Evolutionary conservation across 2,888 invertebrate species (phyloP), one percentile per base, ranked within the genome.

Genomic region (Leptinotarsa tumamoca): DNA sequence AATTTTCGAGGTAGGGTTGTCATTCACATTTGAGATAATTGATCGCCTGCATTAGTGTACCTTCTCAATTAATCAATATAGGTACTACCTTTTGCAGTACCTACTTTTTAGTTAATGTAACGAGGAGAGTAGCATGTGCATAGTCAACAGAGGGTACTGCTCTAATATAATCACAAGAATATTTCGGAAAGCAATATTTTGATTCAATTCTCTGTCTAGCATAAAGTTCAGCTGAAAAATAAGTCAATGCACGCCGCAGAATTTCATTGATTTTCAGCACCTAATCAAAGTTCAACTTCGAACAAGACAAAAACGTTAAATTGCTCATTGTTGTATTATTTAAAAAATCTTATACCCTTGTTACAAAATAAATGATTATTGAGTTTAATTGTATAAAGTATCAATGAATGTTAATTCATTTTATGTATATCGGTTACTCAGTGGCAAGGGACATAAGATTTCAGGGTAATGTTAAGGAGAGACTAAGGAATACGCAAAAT

Each of bases 241-340:
- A 21, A 58, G 21, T 23, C 58, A 61, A 69, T 67, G 75, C 58
- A 75, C 75, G 71, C 18, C 72, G 73, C 76, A 75, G 61, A 71
- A 74, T 68, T 75, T 70, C 73, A 72, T 80, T 80, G 66, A 76
- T 79, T 80, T 33, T 78, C 73, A 75, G 79, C 80, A 80, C 79
- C 78, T 71, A 77, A 71, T 78, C 77, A 79, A 78, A 72, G 71
- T 72, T 73, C 74, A 71, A 74, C 72, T 79, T 77, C 78, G 77
- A 81, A 74, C 58, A 58, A 78, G 81, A 76, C 77, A 78, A 79
- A 79, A 79, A 80, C 80, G 80, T 81, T 80, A 82, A 85, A 84
- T 85, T 86, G 86, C 87, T 87, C 87, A 87, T 85, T 85, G 85
- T 87, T 87, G 85, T 86, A 84, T 87, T 84, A 85, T 85, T 86